phyloP scores from a whole-genome alignment of 1,140 invertebrate genomes.

The Acromyrmex charruanus region DNA sequence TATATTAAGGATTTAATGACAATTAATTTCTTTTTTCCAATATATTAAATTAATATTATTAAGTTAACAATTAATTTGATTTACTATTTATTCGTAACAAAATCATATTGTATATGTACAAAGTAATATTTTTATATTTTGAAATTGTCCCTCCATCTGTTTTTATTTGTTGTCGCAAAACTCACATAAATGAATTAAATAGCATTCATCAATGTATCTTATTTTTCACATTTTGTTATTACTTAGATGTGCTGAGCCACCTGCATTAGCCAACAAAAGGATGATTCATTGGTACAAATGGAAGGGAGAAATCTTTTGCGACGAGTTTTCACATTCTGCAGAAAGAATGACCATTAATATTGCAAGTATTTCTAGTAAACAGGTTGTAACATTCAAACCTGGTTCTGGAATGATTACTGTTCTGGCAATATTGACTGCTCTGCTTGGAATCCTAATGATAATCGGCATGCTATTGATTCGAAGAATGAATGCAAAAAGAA shows the following conservation, averaged over 20 bases:
- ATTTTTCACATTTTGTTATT: conserved; percentile 12
- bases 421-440: conserved; percentile 51
- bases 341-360: conserved; percentile 62
- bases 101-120: too few species aligned
- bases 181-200: background rate
- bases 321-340: conserved; percentile 60
- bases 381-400: conserved; percentile 62
- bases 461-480: conserved; percentile 73
- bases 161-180: conserved; percentile 16
- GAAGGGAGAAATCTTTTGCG: conserved; percentile 78
- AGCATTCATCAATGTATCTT: background rate
- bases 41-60: background rate
- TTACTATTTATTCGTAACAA: background rate
- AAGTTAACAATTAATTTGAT: background rate
- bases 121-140: conserved; percentile 9
- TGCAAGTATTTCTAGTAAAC: conserved; percentile 5
- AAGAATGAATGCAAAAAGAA: conserved; percentile 52
- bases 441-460: conserved; percentile 69
- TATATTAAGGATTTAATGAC: background rate
- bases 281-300: conserved; percentile 82
- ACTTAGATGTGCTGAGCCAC: conserved; percentile 77
- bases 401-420: conserved; percentile 68
- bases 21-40: background rate
- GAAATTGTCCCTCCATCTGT: background rate
- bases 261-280: conserved; percentile 71